A percentile compares a stretch with the other conserved stretches of the same genome.
phyloP scores from a whole-genome alignment of 2,113 vertebrate species.

The Lagopus leucura region DNA sequence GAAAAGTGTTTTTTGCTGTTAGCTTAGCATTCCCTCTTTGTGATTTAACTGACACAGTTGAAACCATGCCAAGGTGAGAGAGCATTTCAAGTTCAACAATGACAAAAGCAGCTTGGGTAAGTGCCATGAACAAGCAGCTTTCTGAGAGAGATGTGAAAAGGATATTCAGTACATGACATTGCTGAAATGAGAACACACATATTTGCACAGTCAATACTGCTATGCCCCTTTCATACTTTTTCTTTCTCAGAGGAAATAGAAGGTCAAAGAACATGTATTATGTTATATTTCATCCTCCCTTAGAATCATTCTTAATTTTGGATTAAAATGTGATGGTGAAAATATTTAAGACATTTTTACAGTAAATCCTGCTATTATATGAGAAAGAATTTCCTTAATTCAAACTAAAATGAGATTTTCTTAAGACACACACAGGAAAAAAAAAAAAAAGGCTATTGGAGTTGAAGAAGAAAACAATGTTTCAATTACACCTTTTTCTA shows the following conservation, averaged over 20 bases:
- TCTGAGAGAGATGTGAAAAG: constrained; percentile 38
- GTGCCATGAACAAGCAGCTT: constrained; percentile 70
- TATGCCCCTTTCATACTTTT: background rate
- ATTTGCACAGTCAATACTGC: background rate
- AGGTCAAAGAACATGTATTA: background rate
- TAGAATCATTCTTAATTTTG: background rate
- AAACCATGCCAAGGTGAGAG: constrained; percentile 76
- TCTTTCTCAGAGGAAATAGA: background rate
- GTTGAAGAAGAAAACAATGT: constrained; percentile 19
- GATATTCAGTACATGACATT: constrained; percentile 33
- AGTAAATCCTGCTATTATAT: constrained; percentile 37
- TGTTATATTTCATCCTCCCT: background rate
- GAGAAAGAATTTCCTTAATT: constrained; percentile 9
- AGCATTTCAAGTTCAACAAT: constrained; percentile 76
- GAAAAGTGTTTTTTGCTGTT: constrained; percentile 72
- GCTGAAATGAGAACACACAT: background rate
- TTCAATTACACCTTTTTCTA: constrained; percentile 6
- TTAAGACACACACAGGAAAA: background rate
- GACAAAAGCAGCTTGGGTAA: constrained; percentile 71
- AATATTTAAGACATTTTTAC: background rate
- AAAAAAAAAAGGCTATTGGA: constrained; percentile 33
- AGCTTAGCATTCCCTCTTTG: constrained; percentile 66
- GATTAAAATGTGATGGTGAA: constrained; percentile 28
- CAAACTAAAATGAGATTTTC: constrained; percentile 46
- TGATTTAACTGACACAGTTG: constrained; percentile 80